phyloP scores from a whole-genome alignment of 2,113 vertebrate genomes.

The Mustela lutreola region DNA sequence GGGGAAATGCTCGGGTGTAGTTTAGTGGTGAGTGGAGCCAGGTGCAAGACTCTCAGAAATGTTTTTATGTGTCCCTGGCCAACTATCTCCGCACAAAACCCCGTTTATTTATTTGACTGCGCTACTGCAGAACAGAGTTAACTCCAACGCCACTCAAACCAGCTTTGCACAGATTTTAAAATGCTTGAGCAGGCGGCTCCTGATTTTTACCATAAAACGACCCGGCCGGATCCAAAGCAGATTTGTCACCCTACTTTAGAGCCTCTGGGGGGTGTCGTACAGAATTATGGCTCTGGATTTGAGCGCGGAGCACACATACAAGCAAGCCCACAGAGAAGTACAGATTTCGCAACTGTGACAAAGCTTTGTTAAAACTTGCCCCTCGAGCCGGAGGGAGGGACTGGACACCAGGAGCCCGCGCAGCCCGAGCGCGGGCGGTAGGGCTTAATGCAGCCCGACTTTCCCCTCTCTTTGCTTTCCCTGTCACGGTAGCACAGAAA shows the following conservation, averaged over 20 bases:
- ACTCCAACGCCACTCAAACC: not conserved
- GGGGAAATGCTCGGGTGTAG: not conserved
- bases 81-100: not conserved
- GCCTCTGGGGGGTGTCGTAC: not conserved
- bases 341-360: not conserved
- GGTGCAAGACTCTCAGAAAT: not conserved
- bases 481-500: not conserved
- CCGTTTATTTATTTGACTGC: not conserved
- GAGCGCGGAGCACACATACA: not conserved
- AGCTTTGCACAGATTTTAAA: not conserved
- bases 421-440: not conserved
- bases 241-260: not conserved
- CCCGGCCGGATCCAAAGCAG: not conserved
- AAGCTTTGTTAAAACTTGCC: not conserved
- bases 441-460: not conserved
- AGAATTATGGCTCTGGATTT: not conserved
- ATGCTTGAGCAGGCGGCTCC: not conserved
- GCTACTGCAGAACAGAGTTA: not conserved
- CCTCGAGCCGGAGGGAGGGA: not conserved
- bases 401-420: not conserved
- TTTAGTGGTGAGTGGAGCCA: not conserved
- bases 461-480: conserved; percentile 13
- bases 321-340: not conserved
- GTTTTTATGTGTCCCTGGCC: not conserved
- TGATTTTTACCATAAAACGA: not conserved